Evolutionary conservation across 2,888 invertebrate genomes (phyloP).

Genomic region (Melanophora roralis): DNA sequence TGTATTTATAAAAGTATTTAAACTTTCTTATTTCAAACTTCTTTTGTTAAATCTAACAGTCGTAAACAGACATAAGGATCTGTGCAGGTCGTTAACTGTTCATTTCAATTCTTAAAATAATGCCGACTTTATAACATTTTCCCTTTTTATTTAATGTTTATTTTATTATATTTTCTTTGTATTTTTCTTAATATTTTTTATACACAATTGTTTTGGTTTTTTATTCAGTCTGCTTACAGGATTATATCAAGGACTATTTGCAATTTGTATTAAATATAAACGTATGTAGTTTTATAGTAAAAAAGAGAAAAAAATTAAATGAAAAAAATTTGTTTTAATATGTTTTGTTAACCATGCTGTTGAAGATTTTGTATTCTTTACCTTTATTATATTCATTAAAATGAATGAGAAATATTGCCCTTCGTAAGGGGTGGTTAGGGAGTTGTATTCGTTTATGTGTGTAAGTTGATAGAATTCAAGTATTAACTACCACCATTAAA

Average conservation of each 20-base stretch:
- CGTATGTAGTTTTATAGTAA: background rate
- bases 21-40: too few species aligned
- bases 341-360: constrained; percentile 28
- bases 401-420: constrained; percentile 5
- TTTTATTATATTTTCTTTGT: background rate
- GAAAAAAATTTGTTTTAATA: constrained; percentile 11
- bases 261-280: constrained; percentile 23
- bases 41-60: too few species aligned
- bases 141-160: background rate
- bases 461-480: background rate
- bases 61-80: too few species aligned
- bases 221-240: constrained; percentile 45
- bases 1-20: too few species aligned
- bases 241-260: constrained; percentile 50
- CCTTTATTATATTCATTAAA: constrained; percentile 38
- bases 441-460: constrained; percentile 9
- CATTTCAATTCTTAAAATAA: background rate
- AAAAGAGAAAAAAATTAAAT: background rate
- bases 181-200: background rate
- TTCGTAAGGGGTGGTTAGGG: constrained; percentile 40
- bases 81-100: background rate
- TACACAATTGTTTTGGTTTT: constrained; percentile 1
- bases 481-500: constrained; percentile 47
- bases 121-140: constrained; percentile 13
- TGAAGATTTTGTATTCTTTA: constrained; percentile 35